Base-by-base conservation (phyloP, 2,113 vertebrate species). In the Romanogobio albipinnatus region DNA sequence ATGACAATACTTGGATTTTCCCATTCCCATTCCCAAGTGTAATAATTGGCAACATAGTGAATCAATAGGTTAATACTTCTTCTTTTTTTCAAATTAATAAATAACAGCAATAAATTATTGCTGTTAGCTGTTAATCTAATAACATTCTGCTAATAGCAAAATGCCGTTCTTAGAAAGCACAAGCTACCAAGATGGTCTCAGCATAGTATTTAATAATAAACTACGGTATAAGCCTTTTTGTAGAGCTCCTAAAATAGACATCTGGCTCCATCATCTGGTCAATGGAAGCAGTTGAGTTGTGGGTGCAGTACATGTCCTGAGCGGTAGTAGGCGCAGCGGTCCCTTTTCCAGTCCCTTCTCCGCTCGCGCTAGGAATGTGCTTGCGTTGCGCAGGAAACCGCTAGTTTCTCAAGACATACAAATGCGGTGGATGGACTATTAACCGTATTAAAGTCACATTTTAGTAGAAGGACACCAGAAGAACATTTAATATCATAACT, bases 311-410 rank as follows among this genome's bases (percentile, higher is more conserved):
- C 2, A 26, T 26, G 4, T 68, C 6, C 0, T 22, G 4, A 47
- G 82, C 91, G 83, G 73, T 85, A 92, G 92, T 82, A 71, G 87
- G 87, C 89, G 8, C 22, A 75, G 85, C 26, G 47, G 70, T n/a
- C 84, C 5, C 51, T 86, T 19, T 66, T 71, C 80, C 22, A 71
- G 80, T 53, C 47, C 11, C 29, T 71, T 82, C 64, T 82, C 7
- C 66, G 19, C 47, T 82, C 29, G 33, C 49, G 22, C 33, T 15
- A 73, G 77, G 84, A 85, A 85, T 75, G 84, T 85, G 84, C 68
- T 80, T 85, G 84, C 84, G 84, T 85, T 85, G 84, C 68, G 84
- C 84, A 85, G 84, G 77, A 85, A 85, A 85, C 84, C 84, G 84
- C 84, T 81, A 85, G 84, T 73, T 81, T 75, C 77, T 49, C 53